Evolutionary conservation across 1,140 invertebrate species (phyloP).

Genomic region (Anagrus nilaparvatae): DNA sequence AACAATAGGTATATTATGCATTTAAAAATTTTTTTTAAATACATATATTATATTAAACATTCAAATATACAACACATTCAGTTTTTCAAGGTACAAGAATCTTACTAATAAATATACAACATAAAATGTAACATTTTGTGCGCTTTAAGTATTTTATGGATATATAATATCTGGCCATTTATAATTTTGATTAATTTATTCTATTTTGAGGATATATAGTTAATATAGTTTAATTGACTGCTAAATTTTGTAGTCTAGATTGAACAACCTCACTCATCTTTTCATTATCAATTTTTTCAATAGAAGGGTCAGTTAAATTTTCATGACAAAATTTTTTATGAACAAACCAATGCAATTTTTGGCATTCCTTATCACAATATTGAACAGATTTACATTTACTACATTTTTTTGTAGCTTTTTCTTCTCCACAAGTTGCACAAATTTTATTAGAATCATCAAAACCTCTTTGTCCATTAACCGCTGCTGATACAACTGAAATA

Average conservation of each 20-base stretch:
- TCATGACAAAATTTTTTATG: slow-evolving; percentile 79
- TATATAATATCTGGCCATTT: too few relatives aligned
- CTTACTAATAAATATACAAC: too few relatives aligned
- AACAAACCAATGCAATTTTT: slow-evolving; percentile 89
- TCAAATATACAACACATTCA: too few relatives aligned
- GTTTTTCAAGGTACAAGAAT: too few relatives aligned
- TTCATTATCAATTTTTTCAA: slow-evolving; percentile 29
- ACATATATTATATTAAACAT: too few relatives aligned
- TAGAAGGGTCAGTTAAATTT: slow-evolving; percentile 31
- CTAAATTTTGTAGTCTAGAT: slow-evolving; percentile 30
- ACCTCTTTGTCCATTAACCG: slow-evolving; percentile 81
- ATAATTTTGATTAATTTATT: too few relatives aligned
- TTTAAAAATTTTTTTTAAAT: too few relatives aligned
- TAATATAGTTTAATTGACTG: slow-evolving; percentile 28
- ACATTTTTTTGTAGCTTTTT: slow-evolving; percentile 84
- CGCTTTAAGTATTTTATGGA: too few relatives aligned
- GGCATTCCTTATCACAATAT: slow-evolving; percentile 91
- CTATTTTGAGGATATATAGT: too few relatives aligned
- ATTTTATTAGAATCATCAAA: slow-evolving; percentile 55
- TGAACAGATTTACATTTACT: slow-evolving; percentile 88
- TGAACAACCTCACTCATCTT: slow-evolving; percentile 28
- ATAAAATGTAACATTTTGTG: too few relatives aligned
- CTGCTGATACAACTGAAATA: slow-evolving; percentile 65
- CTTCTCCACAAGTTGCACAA: slow-evolving; percentile 83
- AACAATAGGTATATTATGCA: too few relatives aligned